A percentile compares a stretch with the other conserved stretches of the same genome.
These are phyloP conservation scores for Cheilosia vulpina DNA, from an alignment of 2,888 invertebrate species.

Conservation along the genomic window DNA sequence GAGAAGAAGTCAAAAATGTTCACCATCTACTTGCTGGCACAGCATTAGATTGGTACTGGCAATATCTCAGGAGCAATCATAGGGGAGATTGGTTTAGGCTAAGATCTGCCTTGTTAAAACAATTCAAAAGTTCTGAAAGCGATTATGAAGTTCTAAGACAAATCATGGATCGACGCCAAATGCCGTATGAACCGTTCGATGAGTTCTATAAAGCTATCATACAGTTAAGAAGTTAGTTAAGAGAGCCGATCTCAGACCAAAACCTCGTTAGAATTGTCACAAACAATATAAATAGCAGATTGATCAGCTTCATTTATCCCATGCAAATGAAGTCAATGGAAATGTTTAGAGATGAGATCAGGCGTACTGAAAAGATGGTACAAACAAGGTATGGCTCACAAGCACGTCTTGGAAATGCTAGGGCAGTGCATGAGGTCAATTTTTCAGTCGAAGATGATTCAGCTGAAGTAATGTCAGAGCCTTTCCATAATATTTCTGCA, in stretches of 20 bases:
- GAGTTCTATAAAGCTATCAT: background rate
- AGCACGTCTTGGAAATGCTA: background rate
- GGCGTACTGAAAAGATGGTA: constrained; percentile 4
- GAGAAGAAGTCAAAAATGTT: constrained; percentile 19
- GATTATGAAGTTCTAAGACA: constrained; percentile 49
- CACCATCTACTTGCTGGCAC: constrained; percentile 25
- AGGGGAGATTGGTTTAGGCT: background rate
- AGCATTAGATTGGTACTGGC: constrained; percentile 49
- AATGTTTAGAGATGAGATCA: background rate
- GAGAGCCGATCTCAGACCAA: background rate
- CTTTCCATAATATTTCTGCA: too few relatives aligned
- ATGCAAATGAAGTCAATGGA: constrained; percentile 1
- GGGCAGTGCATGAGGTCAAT: too few relatives aligned
- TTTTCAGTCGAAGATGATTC: too few relatives aligned
- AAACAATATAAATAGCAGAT: background rate
- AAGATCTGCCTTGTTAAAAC: too few relatives aligned
- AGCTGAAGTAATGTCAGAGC: too few relatives aligned
- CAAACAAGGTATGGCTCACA: background rate
- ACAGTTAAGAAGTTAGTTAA: background rate
- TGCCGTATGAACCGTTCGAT: constrained; percentile 13
- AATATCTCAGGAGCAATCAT: constrained; percentile 16
- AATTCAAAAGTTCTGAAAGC: background rate
- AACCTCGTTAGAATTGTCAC: too few relatives aligned
- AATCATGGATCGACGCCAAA: constrained; percentile 35
- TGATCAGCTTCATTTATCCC: background rate